phyloP scores from a whole-genome alignment of 2,797 vertebrate species.

The Anableps anableps region DNA sequence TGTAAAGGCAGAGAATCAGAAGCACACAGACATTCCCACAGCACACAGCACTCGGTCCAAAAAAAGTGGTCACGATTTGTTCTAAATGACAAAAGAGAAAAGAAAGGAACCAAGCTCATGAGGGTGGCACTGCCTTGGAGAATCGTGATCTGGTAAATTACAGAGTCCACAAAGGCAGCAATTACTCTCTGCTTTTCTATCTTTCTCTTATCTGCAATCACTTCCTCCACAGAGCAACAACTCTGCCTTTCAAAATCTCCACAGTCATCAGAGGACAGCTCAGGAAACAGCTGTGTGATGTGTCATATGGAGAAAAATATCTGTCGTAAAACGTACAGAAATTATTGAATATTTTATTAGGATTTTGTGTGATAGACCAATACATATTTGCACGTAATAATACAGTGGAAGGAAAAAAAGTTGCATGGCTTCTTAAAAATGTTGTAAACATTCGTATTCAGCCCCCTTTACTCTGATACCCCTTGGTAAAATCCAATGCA shows the following conservation, averaged over 20 bases:
- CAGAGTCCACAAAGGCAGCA: conserved; percentile 23
- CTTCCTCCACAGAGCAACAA: neutral
- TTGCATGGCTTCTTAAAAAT: neutral
- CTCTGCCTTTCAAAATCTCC: conserved; percentile 12
- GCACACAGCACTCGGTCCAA: neutral
- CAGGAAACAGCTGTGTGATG: neutral
- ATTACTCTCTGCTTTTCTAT: conserved; percentile 20
- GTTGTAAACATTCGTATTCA: neutral
- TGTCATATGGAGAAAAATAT: neutral
- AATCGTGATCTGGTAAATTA: conserved; percentile 34
- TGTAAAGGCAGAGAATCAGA: neutral
- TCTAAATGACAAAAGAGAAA: conserved; percentile 10
- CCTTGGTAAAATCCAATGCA: neutral
- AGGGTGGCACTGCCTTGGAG: conserved; percentile 15
- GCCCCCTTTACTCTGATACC: neutral
- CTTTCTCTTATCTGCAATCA: conserved; percentile 20
- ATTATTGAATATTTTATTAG: neutral
- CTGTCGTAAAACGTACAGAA: neutral
- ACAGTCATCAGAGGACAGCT: neutral
- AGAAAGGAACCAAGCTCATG: neutral
- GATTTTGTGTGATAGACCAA: neutral
- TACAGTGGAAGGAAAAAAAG: neutral
- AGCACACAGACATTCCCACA: neutral
- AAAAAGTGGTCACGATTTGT: conserved; percentile 16
- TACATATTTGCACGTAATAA: neutral